Conservation (phyloP, 2,888 invertebrate species). For the Mayetiola destructor region DNA sequence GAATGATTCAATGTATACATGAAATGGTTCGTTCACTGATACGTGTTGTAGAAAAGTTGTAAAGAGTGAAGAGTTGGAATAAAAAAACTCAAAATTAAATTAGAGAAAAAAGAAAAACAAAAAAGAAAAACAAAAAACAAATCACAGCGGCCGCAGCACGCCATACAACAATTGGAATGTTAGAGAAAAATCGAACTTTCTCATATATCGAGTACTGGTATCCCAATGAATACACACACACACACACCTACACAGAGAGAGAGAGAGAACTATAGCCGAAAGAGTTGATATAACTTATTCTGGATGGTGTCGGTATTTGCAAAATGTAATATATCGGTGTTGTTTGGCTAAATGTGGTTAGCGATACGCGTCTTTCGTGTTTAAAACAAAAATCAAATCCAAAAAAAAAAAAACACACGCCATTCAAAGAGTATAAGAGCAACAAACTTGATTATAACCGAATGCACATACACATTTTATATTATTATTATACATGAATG, state of each 20-base stretch:
- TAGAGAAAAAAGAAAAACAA: neutral
- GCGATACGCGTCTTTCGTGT: neutral
- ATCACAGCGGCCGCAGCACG: no score
- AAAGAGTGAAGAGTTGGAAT: neutral
- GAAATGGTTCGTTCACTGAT: neutral
- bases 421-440: neutral
- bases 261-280: no score
- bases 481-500: no score
- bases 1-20: neutral
- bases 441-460: conserved; percentile 8
- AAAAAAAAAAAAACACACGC: no score
- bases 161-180: no score
- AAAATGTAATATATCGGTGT: neutral
- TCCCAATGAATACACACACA: neutral
- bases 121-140: no score
- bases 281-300: no score
- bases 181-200: conserved; percentile 7
- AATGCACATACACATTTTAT: no score
- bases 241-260: neutral
- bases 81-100: conserved; percentile 1
- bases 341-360: no score
- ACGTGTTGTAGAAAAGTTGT: conserved; percentile 7
- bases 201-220: neutral
- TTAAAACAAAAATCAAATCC: no score
- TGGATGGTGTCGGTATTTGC: conserved; percentile 1